Evolutionary conservation across 2,888 invertebrate species (phyloP).

Genomic region (Leptogaster cylindrica): DNA sequence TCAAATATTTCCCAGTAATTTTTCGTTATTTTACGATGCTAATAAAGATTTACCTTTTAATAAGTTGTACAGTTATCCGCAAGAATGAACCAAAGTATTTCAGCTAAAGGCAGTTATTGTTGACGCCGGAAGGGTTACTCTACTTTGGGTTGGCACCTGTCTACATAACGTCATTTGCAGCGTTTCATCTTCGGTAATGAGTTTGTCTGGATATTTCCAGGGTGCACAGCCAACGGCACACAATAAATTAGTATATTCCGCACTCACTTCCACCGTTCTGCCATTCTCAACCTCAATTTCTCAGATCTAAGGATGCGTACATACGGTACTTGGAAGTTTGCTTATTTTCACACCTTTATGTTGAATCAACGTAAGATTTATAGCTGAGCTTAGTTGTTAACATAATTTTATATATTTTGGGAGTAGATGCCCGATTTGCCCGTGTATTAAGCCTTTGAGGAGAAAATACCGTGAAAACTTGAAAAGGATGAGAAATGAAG

Average conservation of each 20-base stretch:
- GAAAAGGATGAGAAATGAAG: no score
- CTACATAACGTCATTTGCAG: no score
- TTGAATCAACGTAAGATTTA: constrained; percentile 19
- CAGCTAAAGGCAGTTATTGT: no score
- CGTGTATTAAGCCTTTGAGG: no score
- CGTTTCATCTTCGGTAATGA: background rate
- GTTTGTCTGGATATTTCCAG: background rate
- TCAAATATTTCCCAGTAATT: background rate
- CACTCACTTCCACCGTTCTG: background rate
- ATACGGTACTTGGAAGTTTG: no score
- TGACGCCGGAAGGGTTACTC: background rate
- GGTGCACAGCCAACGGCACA: background rate
- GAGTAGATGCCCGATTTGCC: background rate
- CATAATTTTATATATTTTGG: constrained; percentile 10
- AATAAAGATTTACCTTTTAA: no score
- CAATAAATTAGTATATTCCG: background rate
- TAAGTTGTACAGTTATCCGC: no score
- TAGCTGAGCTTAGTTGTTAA: constrained; percentile 9
- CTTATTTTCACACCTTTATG: constrained; percentile 22
- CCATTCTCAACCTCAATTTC: background rate
- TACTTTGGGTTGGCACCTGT: no score
- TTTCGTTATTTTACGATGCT: background rate
- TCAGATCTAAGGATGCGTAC: no score
- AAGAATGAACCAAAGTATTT: no score
- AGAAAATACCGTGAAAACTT: no score